Evolutionary conservation across 2,888 invertebrate genomes (phyloP), one percentile per base, ranked within the genome.

Genomic region (Chrysolina americana): DNA sequence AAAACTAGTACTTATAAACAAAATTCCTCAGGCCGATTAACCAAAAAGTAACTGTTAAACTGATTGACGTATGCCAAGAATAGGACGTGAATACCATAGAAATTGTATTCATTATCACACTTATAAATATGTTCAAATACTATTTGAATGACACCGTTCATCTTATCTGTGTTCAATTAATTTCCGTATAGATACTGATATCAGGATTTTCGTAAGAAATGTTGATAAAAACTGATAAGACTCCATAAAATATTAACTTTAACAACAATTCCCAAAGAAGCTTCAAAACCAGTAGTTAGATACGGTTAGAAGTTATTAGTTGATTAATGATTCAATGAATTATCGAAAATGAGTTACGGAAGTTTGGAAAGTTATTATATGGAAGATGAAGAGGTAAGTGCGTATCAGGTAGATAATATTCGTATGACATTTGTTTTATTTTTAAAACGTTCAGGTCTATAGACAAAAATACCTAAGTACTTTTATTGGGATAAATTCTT

Each of bases 141-240:
- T 53, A 2, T 13, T 0, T 53, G 19, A 13, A 21, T 53, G 19
- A 23, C 53, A 53, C 53, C 21, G 11, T 53, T 21, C 53, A 53
- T 5, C 21, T 53, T 19, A 10, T 48, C n/a, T 36, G 3, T 36
- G 36, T 48, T 11, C 9, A 48, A 17, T 17, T 48, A 11, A 53
- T 21, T 21, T 21, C 53, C 53, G 53, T 21, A 5, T 53, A 53
- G 21, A 53, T 21, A 53, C 53, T 53, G 53, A 21, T 53, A 53
- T 53, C 23, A 21, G 5, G 13, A 2, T 53, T 53, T 53, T 19
- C 3, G 11, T 53, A 23, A 53, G 53, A 53, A 53, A 53, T 53
- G 53, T 53, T 53, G 5, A 53, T 53, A 53, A 53, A 53, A 11
- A 53, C 11, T 21, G 53, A 53, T 53, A 53, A 53, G 53, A 0